phyloP scores from a whole-genome alignment of 2,113 vertebrate species.

The Platichthys flesus region DNA sequence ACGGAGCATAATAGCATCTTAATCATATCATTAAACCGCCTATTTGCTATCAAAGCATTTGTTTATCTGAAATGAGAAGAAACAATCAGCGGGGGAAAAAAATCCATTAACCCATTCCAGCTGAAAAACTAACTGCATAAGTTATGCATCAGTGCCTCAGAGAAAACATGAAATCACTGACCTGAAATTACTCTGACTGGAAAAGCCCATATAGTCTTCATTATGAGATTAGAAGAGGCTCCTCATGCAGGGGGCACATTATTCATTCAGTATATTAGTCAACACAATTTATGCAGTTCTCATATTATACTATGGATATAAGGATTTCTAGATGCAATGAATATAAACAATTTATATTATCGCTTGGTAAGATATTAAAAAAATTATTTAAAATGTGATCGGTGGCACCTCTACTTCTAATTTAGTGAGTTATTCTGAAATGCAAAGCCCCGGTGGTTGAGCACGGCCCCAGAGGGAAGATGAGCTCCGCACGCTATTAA shows the following conservation, averaged over 20 bases:
- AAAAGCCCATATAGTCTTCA: constrained; percentile 17
- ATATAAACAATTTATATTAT: not conserved
- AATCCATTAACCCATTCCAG: constrained; percentile 46
- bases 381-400: not conserved
- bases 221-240: constrained; percentile 21
- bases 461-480: constrained; percentile 49
- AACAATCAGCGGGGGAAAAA: constrained; percentile 27
- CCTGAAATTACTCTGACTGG: constrained; percentile 33
- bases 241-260: not conserved
- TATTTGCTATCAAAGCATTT: constrained; percentile 50
- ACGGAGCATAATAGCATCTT: constrained; percentile 36
- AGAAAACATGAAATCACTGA: constrained; percentile 44
- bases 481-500: constrained; percentile 71
- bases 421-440: not conserved
- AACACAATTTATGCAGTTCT: not conserved
- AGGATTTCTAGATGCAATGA: not conserved
- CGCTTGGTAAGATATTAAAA: too few relatives aligned
- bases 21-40: constrained; percentile 53
- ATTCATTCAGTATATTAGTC: too few relatives aligned
- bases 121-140: constrained; percentile 35
- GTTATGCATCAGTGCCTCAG: constrained; percentile 31
- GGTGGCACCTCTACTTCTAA: not conserved
- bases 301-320: not conserved
- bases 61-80: constrained; percentile 46
- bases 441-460: constrained; percentile 33